Evolutionary conservation across 2,113 vertebrate species (phyloP).

Genomic region (Bos indicus): DNA sequence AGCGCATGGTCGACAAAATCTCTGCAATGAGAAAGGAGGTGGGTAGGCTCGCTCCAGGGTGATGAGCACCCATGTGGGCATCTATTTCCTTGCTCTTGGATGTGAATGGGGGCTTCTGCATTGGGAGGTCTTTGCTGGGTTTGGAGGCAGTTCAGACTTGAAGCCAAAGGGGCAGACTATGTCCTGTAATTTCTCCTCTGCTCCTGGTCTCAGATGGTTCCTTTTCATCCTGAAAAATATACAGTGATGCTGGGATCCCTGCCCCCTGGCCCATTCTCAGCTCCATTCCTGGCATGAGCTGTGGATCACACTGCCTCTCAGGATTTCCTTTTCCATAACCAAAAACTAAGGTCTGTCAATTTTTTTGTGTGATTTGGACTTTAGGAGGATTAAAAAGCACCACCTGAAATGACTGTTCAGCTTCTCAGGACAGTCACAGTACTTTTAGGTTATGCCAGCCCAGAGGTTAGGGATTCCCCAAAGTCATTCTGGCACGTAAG

Average conservation of each 20-base stretch:
- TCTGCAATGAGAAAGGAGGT: slow-evolving; percentile 73
- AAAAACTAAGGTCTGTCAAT: neutral
- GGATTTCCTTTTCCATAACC: neutral
- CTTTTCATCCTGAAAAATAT: neutral
- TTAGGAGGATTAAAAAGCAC: neutral
- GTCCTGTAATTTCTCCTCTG: neutral
- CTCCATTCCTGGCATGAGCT: neutral
- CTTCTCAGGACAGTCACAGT: neutral
- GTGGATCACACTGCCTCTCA: neutral
- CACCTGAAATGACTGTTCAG: neutral
- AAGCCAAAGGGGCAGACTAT: neutral
- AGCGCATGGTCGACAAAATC: slow-evolving; percentile 42
- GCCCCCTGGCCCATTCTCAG: neutral
- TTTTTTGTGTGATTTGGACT: neutral
- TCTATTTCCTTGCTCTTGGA: neutral
- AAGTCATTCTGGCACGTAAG: neutral
- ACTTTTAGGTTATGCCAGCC: neutral
- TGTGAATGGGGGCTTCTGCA: neutral
- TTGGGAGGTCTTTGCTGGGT: neutral
- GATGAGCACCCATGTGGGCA: neutral
- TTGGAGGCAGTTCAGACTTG: neutral
- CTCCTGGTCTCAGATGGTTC: neutral
- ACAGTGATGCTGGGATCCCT: neutral
- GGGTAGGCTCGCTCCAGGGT: slow-evolving; percentile 52
- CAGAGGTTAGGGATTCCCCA: neutral